Conservation (phyloP, 2,797 vertebrate species). For the Pterois miles region DNA sequence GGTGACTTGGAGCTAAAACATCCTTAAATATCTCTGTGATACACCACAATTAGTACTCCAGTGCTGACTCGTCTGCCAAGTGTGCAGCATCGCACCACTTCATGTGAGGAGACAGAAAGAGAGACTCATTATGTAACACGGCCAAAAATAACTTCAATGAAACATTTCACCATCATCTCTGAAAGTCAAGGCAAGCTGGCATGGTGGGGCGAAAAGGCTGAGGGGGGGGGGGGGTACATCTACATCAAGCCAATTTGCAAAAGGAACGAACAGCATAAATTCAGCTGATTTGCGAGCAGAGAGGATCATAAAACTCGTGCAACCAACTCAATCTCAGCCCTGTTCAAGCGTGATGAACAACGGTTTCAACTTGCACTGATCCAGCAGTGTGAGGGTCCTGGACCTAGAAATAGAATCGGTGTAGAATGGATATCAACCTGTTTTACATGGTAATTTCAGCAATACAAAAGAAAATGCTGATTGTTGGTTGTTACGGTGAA, state of each 20-base stretch:
- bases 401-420: too few relatives aligned
- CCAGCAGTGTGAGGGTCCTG: not conserved
- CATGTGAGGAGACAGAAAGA: not conserved
- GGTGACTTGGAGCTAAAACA: slow-evolving; percentile 11
- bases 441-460: too few relatives aligned
- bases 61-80: slow-evolving; percentile 43
- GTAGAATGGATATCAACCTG: too few relatives aligned
- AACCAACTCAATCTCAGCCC: slow-evolving; percentile 19
- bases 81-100: not conserved
- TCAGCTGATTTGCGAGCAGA: slow-evolving; percentile 35
- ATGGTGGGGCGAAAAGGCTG: slow-evolving; percentile 21
- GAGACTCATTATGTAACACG: slow-evolving; percentile 55
- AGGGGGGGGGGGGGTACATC: slow-evolving; percentile 44
- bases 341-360: slow-evolving; percentile 8
- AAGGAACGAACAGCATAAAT: slow-evolving; percentile 40
- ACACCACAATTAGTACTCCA: slow-evolving; percentile 27
- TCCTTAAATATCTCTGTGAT: slow-evolving; percentile 17
- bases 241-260: slow-evolving; percentile 56
- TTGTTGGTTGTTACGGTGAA: too few relatives aligned
- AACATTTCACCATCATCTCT: slow-evolving; percentile 36
- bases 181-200: slow-evolving; percentile 42
- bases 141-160: slow-evolving; percentile 58
- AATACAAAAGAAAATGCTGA: too few relatives aligned
- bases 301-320: slow-evolving; percentile 39
- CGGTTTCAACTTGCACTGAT: not conserved